These are phyloP conservation scores for Columbina picui DNA, from an alignment of 2,113 vertebrate species.

Conservation along the genomic window DNA sequence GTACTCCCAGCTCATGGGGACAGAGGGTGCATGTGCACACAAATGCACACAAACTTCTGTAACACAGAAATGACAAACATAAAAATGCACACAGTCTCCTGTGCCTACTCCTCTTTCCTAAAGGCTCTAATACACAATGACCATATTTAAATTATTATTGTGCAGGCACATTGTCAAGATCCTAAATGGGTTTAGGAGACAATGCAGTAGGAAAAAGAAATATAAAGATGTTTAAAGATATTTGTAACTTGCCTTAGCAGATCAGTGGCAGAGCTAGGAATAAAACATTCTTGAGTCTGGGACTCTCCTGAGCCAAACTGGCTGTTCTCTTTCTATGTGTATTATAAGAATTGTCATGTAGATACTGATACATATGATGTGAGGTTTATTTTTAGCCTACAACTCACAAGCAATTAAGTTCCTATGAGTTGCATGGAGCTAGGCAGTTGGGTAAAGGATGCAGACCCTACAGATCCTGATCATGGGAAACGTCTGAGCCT, in stretches of 20 bases:
- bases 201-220: neutral
- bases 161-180: neutral
- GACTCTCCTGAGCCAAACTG: neutral
- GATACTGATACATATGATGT: neutral
- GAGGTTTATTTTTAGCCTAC: neutral
- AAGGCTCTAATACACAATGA: neutral
- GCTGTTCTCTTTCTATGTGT: neutral
- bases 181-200: neutral
- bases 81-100: neutral
- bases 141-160: neutral
- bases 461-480: neutral
- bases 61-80: neutral
- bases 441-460: neutral
- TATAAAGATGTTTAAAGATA: neutral
- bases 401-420: neutral
- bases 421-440: neutral
- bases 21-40: neutral
- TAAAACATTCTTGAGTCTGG: neutral
- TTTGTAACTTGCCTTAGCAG: neutral
- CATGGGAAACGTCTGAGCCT: neutral
- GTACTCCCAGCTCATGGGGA: neutral
- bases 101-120: neutral
- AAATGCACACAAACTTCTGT: neutral
- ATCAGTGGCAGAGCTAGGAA: neutral
- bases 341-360: neutral